Evolutionary conservation across 2,113 vertebrate genomes (phyloP).

Genomic region (Neolamprologus modestus): DNA sequence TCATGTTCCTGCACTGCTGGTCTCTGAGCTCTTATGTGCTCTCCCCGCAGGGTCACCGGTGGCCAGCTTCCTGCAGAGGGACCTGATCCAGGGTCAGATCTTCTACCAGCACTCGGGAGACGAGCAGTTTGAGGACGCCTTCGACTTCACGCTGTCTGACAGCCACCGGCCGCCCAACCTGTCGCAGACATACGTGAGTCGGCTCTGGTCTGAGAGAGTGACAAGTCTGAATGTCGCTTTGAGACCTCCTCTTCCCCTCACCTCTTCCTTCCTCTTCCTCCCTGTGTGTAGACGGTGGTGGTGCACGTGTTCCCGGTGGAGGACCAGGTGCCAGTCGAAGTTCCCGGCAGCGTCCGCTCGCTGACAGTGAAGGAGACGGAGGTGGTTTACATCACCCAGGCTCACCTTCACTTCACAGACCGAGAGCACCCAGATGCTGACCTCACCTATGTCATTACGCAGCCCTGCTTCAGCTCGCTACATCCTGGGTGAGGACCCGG

Average conservation of each 20-base stretch:
- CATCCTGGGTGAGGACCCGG: conserved; percentile 42
- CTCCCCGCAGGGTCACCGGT: conserved; percentile 41
- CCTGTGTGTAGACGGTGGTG: conserved; percentile 57
- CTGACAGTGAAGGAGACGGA: conserved; percentile 73
- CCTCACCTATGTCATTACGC: conserved; percentile 66
- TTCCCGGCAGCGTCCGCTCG: conserved; percentile 49
- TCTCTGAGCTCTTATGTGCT: not conserved
- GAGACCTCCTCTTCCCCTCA: not conserved
- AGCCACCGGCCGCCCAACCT: conserved; percentile 67
- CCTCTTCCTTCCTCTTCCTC: not conserved
- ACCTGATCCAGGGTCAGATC: conserved; percentile 68
- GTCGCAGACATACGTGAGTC: conserved; percentile 65
- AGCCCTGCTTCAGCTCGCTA: conserved; percentile 68
- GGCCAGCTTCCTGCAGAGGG: conserved; percentile 66
- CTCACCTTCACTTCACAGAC: conserved; percentile 72
- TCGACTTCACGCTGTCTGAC: conserved; percentile 69
- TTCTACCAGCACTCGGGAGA: conserved; percentile 69
- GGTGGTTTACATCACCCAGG: conserved; percentile 63
- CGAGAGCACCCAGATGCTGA: conserved; percentile 67
- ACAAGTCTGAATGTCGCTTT: not conserved
- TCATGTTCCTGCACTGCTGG: not conserved
- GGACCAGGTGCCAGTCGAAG: conserved; percentile 72
- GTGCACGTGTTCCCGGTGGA: conserved; percentile 68
- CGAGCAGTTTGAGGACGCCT: conserved; percentile 69
- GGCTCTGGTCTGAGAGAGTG: not conserved